Conservation (phyloP, 1,140 invertebrate species). For the Scaptodrosophila lebanonensis region DNA sequence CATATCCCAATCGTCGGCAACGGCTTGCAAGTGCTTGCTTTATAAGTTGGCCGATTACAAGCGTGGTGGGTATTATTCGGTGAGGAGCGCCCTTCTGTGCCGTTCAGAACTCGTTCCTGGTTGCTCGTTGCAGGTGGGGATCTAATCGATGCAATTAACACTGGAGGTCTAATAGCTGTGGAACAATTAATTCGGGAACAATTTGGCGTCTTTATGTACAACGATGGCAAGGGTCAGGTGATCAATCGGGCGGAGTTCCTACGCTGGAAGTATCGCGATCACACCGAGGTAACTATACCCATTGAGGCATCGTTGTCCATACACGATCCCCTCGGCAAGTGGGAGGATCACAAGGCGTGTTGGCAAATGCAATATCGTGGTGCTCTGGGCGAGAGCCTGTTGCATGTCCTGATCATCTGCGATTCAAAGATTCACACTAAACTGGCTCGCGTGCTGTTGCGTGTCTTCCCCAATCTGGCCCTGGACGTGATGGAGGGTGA, state of each 20-base stretch:
- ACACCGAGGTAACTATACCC: slow-evolving; percentile 87
- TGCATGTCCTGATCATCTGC: slow-evolving; percentile 96
- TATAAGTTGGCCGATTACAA: slow-evolving; percentile 94
- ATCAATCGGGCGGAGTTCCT: slow-evolving; percentile 94
- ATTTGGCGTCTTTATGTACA: slow-evolving; percentile 93
- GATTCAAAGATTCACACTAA: slow-evolving; percentile 86
- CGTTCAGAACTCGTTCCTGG: neutral
- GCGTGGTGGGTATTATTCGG: slow-evolving; percentile 80
- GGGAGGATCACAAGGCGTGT: slow-evolving; percentile 93
- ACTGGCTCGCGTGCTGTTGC: slow-evolving; percentile 91
- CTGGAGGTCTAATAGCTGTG: slow-evolving; percentile 87
- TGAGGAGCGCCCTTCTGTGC: neutral
- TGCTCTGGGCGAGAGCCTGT: slow-evolving; percentile 93
- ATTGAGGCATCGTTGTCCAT: slow-evolving; percentile 88
- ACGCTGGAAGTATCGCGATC: slow-evolving; percentile 94
- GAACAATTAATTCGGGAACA: slow-evolving; percentile 92
- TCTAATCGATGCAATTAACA: slow-evolving; percentile 89
- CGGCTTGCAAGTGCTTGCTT: slow-evolving; percentile 89
- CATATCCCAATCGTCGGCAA: slow-evolving; percentile 88
- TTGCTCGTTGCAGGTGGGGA: slow-evolving; percentile 81
- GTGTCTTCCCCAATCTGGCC: slow-evolving; percentile 93
- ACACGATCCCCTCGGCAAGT: slow-evolving; percentile 90
- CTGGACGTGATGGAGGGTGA: slow-evolving; percentile 97
- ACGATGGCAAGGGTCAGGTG: slow-evolving; percentile 89
- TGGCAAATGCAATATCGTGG: slow-evolving; percentile 98